These are phyloP conservation scores for Mormyrops boulengeri DNA, from an alignment of 2,797 vertebrate genomes.

Conservation along the genomic window DNA sequence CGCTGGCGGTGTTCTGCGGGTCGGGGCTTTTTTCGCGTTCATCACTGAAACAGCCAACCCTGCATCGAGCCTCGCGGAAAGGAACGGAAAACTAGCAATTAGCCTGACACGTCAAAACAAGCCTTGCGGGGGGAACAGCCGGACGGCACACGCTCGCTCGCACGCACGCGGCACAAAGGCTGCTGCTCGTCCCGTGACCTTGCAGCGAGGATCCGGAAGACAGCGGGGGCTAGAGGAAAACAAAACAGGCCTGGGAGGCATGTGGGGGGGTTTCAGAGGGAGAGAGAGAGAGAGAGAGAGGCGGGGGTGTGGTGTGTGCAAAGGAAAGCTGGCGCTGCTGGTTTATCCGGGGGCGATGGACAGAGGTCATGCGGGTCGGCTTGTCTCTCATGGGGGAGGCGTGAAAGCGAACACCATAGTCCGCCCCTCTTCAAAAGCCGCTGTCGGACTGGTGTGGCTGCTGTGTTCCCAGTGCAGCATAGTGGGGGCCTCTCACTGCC, in stretches of 20 bases:
- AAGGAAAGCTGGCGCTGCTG: background rate
- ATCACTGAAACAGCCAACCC: background rate
- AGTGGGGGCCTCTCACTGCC: background rate
- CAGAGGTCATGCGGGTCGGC: background rate
- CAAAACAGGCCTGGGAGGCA: conserved; percentile 27
- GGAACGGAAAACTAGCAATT: conserved; percentile 10
- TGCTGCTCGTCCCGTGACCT: background rate
- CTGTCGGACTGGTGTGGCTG: background rate
- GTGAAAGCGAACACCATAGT: background rate
- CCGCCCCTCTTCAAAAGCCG: background rate
- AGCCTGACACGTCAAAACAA: background rate
- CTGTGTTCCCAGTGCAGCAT: background rate
- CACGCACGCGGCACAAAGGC: background rate
- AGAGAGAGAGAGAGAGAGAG: conserved; percentile 40
- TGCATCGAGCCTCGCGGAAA: background rate
- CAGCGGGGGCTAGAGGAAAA: background rate
- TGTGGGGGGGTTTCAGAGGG: conserved; percentile 26
- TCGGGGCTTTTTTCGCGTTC: background rate
- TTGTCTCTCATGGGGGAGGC: background rate
- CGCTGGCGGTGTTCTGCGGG: background rate
- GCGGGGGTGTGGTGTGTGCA: conserved; percentile 3
- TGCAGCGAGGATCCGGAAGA: background rate
- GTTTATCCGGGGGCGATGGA: background rate
- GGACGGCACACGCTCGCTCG: background rate
- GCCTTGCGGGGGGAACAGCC: background rate